Base-by-base conservation (phyloP, 2,888 invertebrate genomes). In the Crematogaster levior region DNA sequence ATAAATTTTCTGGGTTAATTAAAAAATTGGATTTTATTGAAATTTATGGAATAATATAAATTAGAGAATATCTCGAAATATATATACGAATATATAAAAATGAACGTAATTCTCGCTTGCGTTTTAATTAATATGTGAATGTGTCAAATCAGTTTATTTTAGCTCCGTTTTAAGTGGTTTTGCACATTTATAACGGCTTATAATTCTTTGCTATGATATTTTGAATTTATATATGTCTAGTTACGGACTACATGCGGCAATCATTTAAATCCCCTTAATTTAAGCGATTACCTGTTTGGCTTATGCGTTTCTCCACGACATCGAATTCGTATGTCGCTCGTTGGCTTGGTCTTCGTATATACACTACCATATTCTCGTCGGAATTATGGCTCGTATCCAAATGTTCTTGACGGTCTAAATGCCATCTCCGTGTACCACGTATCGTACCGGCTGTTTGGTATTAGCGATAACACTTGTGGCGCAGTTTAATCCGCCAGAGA, bases 381-480 rank as follows among this genome's bases (percentile, higher is more conserved):
- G 84, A 86, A 85, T 84, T 84, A 84, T 88, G 88, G 88, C 88
- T 83, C 81, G 66, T 34, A 79, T 88, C 86, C 88, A 86, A 88
- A 66, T 80, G 80, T 61, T 82, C 68, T 85, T 74, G 60, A 72
- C 60, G 40, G 12, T 61, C 63, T 83, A 87, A 87, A 85, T 84
- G 81, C 85, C 77, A 81, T 48, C 60, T 60, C 58, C 60, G 61
- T 61, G 75, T 66, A 77, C 65, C 63, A n/a, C n/a, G n/a, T 72
- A 4, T 77, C 53, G 56, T 72, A 60, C 81, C 2, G 24, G 12
- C 21, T 79, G 63, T 60, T 83, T 79, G 56, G 80, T 74, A 86
- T 88, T 86, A 84, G 72, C 73, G 83, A 81, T 85, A 86, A 87
- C 89, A 89, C 89, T 89, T 89, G 89, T 89, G 85, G 89, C 89